phyloP scores from a whole-genome alignment of 2,888 invertebrate species.

The Strigamia transsilvanica region DNA sequence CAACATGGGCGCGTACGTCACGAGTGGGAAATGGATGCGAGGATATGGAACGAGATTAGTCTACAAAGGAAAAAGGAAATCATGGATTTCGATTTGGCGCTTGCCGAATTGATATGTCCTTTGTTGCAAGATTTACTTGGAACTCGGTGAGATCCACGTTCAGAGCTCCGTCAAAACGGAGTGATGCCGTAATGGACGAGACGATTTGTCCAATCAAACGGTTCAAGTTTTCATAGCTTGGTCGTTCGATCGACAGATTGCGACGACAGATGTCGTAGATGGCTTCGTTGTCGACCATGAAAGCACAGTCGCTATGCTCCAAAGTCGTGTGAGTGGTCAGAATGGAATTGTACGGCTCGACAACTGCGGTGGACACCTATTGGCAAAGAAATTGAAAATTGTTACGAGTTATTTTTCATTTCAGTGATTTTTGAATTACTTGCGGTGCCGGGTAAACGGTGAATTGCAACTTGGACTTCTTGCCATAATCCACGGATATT shows the following conservation, averaged over 20 bases:
- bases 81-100: too few species aligned
- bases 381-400: not conserved
- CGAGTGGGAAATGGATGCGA: constrained; percentile 85
- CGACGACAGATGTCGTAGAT: constrained; percentile 78
- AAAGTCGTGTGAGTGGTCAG: constrained; percentile 92
- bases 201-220: constrained; percentile 68
- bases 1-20: constrained; percentile 65
- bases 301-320: constrained; percentile 95
- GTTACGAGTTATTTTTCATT: too few species aligned
- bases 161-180: constrained; percentile 89
- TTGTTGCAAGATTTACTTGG: constrained; percentile 66
- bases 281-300: constrained; percentile 71
- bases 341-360: constrained; percentile 68
- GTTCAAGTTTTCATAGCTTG: constrained; percentile 88
- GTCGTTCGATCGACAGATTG: constrained; percentile 93
- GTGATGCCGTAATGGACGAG: constrained; percentile 83
- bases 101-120: too few species aligned
- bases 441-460: constrained; percentile 90
- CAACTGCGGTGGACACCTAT: constrained; percentile 67
- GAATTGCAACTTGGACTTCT: constrained; percentile 87
- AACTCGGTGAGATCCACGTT: constrained; percentile 88
- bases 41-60: constrained; percentile 92
- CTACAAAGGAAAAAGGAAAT: too few species aligned
- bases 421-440: constrained; percentile 68
- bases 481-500: constrained; percentile 82